phyloP scores from a whole-genome alignment of 2,888 invertebrate genomes.

The Cephus runcator region DNA sequence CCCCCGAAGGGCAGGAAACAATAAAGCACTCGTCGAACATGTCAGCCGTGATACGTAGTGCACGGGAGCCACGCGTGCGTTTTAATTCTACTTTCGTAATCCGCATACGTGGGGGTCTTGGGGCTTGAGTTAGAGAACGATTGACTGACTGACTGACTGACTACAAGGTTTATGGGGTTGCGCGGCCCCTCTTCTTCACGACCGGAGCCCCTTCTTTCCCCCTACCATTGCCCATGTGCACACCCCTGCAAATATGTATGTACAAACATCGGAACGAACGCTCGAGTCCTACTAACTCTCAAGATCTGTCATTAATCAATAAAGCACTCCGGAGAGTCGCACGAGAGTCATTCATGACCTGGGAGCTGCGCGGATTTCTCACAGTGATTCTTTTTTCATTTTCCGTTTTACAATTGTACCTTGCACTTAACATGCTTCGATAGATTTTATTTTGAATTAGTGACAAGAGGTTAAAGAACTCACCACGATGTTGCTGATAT shows the following conservation, averaged over 20 bases:
- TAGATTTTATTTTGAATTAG: background rate
- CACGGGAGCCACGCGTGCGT: slow-evolving; percentile 38
- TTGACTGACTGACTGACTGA: slow-evolving; percentile 55
- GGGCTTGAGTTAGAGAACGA: slow-evolving; percentile 38
- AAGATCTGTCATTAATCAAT: slow-evolving; percentile 30
- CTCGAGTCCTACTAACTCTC: slow-evolving; percentile 16
- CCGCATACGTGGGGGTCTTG: slow-evolving; percentile 17
- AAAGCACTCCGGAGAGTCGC: slow-evolving; percentile 13
- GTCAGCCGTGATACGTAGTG: slow-evolving; percentile 30
- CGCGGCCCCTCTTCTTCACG: slow-evolving; percentile 1
- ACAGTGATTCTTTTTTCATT: background rate
- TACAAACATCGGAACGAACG: slow-evolving; percentile 33
- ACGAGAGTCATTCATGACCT: background rate
- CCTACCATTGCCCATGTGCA: slow-evolving; percentile 15
- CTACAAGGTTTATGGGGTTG: slow-evolving; percentile 35
- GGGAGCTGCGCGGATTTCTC: background rate
- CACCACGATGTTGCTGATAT: slow-evolving; percentile 41
- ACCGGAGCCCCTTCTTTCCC: background rate
- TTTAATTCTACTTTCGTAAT: slow-evolving; percentile 52
- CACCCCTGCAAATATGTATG: slow-evolving; percentile 38
- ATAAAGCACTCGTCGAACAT: slow-evolving; percentile 33
- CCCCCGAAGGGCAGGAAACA: slow-evolving; percentile 38
- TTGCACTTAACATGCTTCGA: background rate
- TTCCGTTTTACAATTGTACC: background rate
- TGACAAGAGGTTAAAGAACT: slow-evolving; percentile 27